Conservation (phyloP, 2,888 invertebrate species). For the Ischnura elegans region DNA sequence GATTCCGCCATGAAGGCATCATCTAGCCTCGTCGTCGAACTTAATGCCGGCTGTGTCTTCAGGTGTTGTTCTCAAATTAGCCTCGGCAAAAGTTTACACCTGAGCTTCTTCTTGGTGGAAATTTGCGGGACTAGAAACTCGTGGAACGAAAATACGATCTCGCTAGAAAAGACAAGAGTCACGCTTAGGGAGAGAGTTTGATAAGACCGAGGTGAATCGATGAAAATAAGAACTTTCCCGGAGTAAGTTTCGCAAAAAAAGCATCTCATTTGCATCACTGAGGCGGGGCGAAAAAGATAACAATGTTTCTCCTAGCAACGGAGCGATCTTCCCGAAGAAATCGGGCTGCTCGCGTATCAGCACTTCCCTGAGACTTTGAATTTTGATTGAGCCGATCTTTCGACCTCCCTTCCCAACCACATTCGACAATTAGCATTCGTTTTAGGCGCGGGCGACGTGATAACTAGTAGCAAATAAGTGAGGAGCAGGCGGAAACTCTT, state of each 20-base stretch:
- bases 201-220: not conserved
- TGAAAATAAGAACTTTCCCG: not conserved
- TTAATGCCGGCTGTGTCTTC: not conserved
- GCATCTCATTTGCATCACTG: constrained; percentile 27
- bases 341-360: not conserved
- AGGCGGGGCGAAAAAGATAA: not conserved
- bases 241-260: not conserved
- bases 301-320: not conserved
- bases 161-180: too few relatives aligned
- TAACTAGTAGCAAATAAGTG: not conserved
- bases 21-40: not conserved
- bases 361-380: not conserved
- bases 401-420: not conserved
- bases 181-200: not conserved
- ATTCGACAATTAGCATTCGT: not conserved
- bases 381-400: constrained; percentile 6
- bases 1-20: not conserved
- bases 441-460: not conserved
- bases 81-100: not conserved
- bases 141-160: not conserved
- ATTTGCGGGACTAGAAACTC: not conserved
- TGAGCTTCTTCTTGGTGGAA: not conserved
- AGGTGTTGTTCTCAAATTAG: not conserved
- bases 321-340: not conserved
- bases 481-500: not conserved